Conservation (phyloP, 2,888 invertebrate genomes). For the Tupiocoris notatus region DNA sequence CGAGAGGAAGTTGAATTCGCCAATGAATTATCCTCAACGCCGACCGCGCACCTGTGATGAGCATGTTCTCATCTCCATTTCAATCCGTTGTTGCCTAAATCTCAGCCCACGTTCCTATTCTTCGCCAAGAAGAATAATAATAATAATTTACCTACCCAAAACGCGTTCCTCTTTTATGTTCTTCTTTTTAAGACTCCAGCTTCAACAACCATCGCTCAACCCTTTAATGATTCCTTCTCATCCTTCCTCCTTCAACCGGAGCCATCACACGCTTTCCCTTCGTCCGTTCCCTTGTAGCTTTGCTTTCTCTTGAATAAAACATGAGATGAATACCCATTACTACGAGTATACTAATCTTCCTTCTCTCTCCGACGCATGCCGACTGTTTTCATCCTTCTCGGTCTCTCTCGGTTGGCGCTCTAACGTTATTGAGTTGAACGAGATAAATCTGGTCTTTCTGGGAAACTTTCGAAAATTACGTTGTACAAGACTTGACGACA, state of each 20-base stretch:
- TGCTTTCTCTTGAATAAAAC: not conserved
- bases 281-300: too few relatives aligned
- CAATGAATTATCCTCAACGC: too few relatives aligned
- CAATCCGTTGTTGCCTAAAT: not conserved
- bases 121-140: not conserved
- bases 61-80: not conserved
- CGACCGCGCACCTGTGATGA: too few relatives aligned
- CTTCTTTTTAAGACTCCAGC: not conserved
- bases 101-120: not conserved
- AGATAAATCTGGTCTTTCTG: not conserved
- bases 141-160: not conserved
- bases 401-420: not conserved
- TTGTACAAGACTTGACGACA: not conserved
- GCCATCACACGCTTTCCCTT: not conserved
- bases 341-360: not conserved
- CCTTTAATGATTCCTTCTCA: not conserved
- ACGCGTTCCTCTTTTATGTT: too few relatives aligned
- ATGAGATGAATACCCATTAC: not conserved
- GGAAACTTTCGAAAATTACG: not conserved
- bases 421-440: not conserved
- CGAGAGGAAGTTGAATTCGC: too few relatives aligned
- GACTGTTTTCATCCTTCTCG: not conserved
- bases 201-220: not conserved
- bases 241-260: not conserved
- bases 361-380: not conserved